These are phyloP conservation scores for Bos indicus DNA, from an alignment of 2,113 vertebrate species.

Conservation along the genomic window DNA sequence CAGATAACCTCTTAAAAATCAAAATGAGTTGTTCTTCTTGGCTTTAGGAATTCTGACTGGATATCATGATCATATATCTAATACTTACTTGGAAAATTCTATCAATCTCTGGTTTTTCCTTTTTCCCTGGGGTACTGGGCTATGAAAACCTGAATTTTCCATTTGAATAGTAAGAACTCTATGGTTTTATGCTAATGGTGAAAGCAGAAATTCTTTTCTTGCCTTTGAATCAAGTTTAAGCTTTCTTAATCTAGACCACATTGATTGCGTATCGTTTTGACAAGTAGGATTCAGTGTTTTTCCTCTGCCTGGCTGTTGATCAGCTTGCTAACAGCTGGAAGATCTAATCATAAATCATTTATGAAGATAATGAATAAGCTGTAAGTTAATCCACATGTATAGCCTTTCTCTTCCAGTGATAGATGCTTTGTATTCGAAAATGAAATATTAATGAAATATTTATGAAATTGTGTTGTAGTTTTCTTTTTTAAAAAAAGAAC, in stretches of 20 bases:
- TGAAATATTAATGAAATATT: not conserved
- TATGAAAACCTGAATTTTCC: slow-evolving; percentile 41
- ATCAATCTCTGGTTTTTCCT: slow-evolving; percentile 19
- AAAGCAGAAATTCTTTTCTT: slow-evolving; percentile 1
- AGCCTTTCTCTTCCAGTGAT: not conserved
- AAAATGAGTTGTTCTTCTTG: slow-evolving; percentile 8
- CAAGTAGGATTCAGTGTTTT: not conserved
- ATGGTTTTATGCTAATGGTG: not conserved
- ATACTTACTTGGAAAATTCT: slow-evolving; percentile 40
- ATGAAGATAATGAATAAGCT: not conserved
- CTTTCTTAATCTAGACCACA: not conserved
- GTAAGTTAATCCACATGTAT: not conserved
- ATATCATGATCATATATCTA: not conserved
- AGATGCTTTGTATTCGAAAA: not conserved
- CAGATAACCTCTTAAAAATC: not conserved
- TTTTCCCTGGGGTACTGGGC: not conserved
- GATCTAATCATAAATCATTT: slow-evolving; percentile 8
- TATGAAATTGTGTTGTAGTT: not conserved
- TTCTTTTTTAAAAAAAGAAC: not conserved
- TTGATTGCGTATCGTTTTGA: slow-evolving; percentile 18
- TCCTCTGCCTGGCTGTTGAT: not conserved
- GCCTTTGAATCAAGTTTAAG: not conserved
- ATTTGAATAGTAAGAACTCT: slow-evolving; percentile 38
- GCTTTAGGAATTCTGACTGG: slow-evolving; percentile 7
- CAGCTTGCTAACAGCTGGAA: slow-evolving; percentile 27